A percentile compares a stretch with the other conserved stretches of the same genome.
phyloP scores from a whole-genome alignment of 1,140 invertebrate species.

The Drosophila navojoa region DNA sequence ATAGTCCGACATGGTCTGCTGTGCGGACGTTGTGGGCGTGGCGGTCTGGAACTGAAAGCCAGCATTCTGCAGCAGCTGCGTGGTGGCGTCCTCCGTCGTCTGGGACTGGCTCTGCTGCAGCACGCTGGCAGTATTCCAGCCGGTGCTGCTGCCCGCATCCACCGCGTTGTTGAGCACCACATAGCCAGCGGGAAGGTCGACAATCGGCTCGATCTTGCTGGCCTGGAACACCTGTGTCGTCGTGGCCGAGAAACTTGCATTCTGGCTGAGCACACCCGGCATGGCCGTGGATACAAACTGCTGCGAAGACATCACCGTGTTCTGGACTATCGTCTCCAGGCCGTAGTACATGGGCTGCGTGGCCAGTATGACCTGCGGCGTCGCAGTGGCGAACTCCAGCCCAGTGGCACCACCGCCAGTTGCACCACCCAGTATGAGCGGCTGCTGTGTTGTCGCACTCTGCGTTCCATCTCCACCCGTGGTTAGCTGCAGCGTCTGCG shows the following conservation, averaged over 20 bases:
- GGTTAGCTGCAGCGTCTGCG: slow-evolving; percentile 80
- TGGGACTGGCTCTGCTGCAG: slow-evolving; percentile 58
- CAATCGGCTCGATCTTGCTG: slow-evolving; percentile 91
- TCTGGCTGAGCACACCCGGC: slow-evolving; percentile 90
- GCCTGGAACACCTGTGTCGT: slow-evolving; percentile 90
- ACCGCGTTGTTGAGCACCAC: slow-evolving; percentile 88
- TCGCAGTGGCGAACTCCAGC: slow-evolving; percentile 88
- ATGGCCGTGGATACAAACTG: slow-evolving; percentile 91
- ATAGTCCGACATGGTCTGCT: slow-evolving; percentile 49
- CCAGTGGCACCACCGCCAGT: slow-evolving; percentile 42
- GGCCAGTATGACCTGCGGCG: slow-evolving; percentile 88
- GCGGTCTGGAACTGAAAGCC: slow-evolving; percentile 64
- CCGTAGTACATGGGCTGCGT: slow-evolving; percentile 92
- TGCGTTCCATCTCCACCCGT: slow-evolving; percentile 83
- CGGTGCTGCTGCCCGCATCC: slow-evolving; percentile 28
- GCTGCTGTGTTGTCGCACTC: slow-evolving; percentile 84
- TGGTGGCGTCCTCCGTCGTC: slow-evolving; percentile 48
- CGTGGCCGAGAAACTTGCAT: slow-evolving; percentile 91
- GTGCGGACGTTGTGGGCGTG: slow-evolving; percentile 17
- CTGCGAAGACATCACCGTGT: slow-evolving; percentile 93
- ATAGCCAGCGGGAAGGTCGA: slow-evolving; percentile 89
- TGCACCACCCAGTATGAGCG: slow-evolving; percentile 61
- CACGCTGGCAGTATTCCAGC: slow-evolving; percentile 70
- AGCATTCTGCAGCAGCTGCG: slow-evolving; percentile 63
- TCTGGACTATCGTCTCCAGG: slow-evolving; percentile 92